A percentile compares a stretch with the other conserved stretches of the same genome.
Conservation (phyloP, 2,888 invertebrate species). For the Willowsia nigromaculata region DNA sequence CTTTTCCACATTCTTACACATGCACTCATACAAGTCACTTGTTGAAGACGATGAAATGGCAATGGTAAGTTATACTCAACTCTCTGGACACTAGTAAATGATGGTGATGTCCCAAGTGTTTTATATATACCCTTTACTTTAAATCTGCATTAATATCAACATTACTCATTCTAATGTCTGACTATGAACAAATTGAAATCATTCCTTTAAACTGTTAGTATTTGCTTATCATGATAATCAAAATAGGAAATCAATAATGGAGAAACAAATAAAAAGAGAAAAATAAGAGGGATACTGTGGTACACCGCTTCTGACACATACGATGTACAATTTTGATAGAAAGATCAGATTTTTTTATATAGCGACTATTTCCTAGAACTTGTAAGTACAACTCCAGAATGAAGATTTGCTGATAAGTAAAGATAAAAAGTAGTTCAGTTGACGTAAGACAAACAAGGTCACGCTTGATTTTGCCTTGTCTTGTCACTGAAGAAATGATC, state of each 20-base stretch:
- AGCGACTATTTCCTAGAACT: neutral
- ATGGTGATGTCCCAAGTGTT: neutral
- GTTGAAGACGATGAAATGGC: conserved; percentile 5
- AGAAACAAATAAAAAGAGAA: neutral
- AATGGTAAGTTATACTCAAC: neutral
- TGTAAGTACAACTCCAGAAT: neutral
- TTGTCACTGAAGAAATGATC: neutral
- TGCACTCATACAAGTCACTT: no score
- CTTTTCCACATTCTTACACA: conserved; percentile 55
- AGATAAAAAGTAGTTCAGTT: neutral
- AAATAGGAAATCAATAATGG: neutral
- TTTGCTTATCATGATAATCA: neutral
- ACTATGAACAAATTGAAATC: neutral
- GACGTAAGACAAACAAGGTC: conserved; percentile 5
- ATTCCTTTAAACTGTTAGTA: neutral
- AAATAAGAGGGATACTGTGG: neutral
- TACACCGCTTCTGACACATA: neutral
- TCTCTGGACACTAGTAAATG: neutral
- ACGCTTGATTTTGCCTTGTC: neutral
- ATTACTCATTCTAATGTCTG: neutral
- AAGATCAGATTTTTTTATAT: neutral
- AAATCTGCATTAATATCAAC: neutral
- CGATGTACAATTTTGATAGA: neutral
- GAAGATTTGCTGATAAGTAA: neutral
- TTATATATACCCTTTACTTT: neutral